Conservation (phyloP, 2,888 invertebrate genomes). For the Drosophila fulvimacula region DNA sequence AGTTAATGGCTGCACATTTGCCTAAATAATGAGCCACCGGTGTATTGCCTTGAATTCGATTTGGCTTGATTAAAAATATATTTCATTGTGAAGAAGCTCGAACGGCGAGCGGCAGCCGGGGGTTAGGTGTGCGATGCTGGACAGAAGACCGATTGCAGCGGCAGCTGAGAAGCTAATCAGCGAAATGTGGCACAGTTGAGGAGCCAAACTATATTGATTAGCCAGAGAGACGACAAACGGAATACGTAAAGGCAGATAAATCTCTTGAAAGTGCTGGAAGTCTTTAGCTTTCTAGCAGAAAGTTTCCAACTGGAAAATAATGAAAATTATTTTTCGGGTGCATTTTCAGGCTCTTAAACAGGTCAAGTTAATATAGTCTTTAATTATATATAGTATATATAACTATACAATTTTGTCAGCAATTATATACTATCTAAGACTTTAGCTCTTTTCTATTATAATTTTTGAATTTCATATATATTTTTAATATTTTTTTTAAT, state of each 20-base stretch:
- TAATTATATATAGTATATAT: not conserved
- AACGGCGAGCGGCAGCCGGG: too few species aligned
- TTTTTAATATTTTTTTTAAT: too few species aligned
- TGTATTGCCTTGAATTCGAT: slow-evolving; percentile 79
- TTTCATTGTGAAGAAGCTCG: slow-evolving; percentile 67
- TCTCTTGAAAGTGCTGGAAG: not conserved
- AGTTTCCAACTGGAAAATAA: not conserved
- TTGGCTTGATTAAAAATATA: slow-evolving; percentile 80
- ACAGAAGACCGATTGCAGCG: slow-evolving; percentile 55
- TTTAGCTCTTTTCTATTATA: not conserved
- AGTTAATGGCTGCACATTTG: slow-evolving; percentile 79
- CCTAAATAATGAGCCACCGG: slow-evolving; percentile 81
- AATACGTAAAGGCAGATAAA: not conserved
- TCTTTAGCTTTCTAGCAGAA: not conserved
- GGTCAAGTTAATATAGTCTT: not conserved
- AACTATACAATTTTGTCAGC: not conserved
- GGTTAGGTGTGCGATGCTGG: slow-evolving; percentile 18
- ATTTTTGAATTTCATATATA: too few species aligned
- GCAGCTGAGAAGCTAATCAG: slow-evolving; percentile 76
- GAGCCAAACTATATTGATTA: slow-evolving; percentile 52
- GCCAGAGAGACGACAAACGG: slow-evolving; percentile 15
- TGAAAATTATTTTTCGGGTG: not conserved
- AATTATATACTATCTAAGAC: not conserved
- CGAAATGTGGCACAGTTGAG: slow-evolving; percentile 62
- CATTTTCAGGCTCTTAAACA: not conserved